Evolutionary conservation across 2,888 invertebrate genomes (phyloP).

Genomic region (Polietes domitor): DNA sequence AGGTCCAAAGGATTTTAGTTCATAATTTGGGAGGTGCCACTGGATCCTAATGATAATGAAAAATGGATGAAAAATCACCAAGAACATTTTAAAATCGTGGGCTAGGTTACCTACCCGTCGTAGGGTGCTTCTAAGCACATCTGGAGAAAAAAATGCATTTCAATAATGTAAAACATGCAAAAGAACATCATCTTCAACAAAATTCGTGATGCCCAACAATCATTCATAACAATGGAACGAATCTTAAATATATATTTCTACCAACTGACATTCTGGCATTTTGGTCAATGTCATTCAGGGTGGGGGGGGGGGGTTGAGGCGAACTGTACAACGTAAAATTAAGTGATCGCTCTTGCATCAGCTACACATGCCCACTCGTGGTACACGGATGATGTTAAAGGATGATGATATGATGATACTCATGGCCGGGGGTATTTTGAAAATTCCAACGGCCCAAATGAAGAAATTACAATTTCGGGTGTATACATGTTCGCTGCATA

Average conservation of each 20-base stretch:
- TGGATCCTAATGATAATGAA: too few relatives aligned
- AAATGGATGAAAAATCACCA: too few relatives aligned
- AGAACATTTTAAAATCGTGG: too few relatives aligned
- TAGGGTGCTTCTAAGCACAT: not conserved
- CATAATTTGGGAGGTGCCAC: too few relatives aligned
- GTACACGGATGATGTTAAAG: not conserved
- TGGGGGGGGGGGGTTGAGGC: too few relatives aligned
- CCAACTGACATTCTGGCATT: slow-evolving; percentile 22
- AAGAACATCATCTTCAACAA: slow-evolving; percentile 52
- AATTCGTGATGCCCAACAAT: slow-evolving; percentile 64
- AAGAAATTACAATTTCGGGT: slow-evolving; percentile 16
- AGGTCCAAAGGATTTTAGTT: too few relatives aligned
- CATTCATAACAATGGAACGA: slow-evolving; percentile 49
- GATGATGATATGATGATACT: not conserved
- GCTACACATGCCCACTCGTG: not conserved
- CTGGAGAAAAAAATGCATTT: slow-evolving; percentile 13
- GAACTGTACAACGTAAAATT: slow-evolving; percentile 33
- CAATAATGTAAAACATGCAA: slow-evolving; percentile 52
- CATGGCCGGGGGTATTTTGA: not conserved
- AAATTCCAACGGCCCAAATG: not conserved
- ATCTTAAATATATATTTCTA: not conserved
- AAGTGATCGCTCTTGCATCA: not conserved
- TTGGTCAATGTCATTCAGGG: slow-evolving; percentile 63
- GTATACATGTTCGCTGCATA: not conserved
- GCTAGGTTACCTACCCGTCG: not conserved